Percentiles rank a stretch among this genome's conserved stretches.
Evolutionary conservation across 2,888 invertebrate genomes (phyloP).

Genomic region (Fragum fragum): DNA sequence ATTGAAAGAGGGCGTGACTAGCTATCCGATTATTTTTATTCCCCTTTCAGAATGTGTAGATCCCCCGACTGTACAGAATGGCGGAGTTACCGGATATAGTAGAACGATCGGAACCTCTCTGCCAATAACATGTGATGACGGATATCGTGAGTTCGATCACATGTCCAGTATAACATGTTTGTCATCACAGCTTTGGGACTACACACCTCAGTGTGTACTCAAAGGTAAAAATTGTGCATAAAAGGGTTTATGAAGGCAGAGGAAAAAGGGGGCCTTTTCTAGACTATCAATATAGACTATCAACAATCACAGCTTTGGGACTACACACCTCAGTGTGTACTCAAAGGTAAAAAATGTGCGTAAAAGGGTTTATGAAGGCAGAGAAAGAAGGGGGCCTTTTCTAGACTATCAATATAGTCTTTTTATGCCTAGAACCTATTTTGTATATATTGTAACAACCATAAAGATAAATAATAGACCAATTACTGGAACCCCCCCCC

Average conservation of each 20-base stretch:
- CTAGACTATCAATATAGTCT: neutral
- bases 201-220: neutral
- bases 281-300: neutral
- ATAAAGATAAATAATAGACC: too few relatives aligned
- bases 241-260: too few relatives aligned
- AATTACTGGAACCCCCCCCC: too few relatives aligned
- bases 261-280: too few relatives aligned
- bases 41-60: neutral
- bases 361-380: too few relatives aligned
- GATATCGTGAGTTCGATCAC: neutral
- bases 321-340: neutral
- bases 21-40: too few relatives aligned
- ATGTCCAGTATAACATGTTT: neutral
- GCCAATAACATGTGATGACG: neutral
- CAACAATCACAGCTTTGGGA: neutral
- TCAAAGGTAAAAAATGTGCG: neutral
- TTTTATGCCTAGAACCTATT: too few relatives aligned
- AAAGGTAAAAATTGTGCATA: too few relatives aligned
- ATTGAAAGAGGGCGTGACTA: too few relatives aligned
- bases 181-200: neutral
- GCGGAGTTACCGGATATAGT: neutral
- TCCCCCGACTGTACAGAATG: neutral
- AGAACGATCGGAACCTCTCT: neutral
- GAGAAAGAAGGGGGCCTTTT: too few relatives aligned
- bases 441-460: too few relatives aligned